Conservation (phyloP, 2,797 vertebrate genomes). For the Sebastiscus tertius region DNA sequence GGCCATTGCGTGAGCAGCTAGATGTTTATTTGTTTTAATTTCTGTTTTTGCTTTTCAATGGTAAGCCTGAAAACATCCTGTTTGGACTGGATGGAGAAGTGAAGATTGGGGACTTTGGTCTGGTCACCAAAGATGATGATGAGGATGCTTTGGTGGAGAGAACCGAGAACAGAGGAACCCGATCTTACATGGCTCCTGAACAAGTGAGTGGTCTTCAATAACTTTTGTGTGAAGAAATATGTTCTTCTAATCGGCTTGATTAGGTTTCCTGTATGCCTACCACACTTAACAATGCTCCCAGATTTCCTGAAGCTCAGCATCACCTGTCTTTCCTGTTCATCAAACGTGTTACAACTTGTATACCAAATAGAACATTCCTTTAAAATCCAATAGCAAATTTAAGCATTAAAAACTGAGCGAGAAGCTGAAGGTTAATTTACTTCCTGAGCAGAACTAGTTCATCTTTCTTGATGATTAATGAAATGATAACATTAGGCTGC, state of each 20-base stretch:
- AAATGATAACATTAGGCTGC: not conserved
- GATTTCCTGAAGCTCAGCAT: not conserved
- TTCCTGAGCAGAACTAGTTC: not conserved
- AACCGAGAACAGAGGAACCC: not conserved
- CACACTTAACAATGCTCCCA: not conserved
- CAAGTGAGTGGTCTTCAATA: conserved; percentile 4
- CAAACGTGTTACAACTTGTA: not conserved
- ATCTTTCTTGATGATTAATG: not conserved
- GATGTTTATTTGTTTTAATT: not conserved
- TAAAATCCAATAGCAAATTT: not conserved
- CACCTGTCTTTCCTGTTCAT: not conserved
- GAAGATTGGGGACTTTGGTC: conserved; percentile 92
- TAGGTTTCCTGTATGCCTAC: not conserved
- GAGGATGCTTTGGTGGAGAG: not conserved
- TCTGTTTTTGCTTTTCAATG: not conserved
- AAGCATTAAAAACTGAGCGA: not conserved
- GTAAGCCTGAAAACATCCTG: conserved; percentile 89
- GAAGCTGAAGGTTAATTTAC: not conserved
- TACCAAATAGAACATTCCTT: not conserved
- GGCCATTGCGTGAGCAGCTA: not conserved
- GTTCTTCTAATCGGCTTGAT: not conserved
- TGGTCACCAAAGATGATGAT: conserved; percentile 75
- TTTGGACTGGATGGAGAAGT: conserved; percentile 75
- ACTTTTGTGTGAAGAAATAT: not conserved
- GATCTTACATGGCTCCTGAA: not conserved